Evolutionary conservation across 2,797 vertebrate species (phyloP), one percentile per base, ranked within the genome.

Genomic region (Crax fasciolata): DNA sequence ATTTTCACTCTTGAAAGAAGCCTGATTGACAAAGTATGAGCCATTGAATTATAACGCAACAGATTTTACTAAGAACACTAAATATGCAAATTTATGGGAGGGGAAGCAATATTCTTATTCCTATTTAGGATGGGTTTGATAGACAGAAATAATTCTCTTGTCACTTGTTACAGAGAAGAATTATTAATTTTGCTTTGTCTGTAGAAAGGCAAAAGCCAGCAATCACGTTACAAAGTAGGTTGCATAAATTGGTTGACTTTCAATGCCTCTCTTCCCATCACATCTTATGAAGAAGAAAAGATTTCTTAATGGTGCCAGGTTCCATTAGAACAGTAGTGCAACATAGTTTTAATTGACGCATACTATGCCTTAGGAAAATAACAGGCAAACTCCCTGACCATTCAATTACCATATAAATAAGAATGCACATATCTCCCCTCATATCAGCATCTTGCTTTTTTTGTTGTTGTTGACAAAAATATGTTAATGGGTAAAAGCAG

Each of bases 381-480:
- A 57, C 65, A 74, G 57, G 68, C 79, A 90, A 90, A 67, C 57
- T 91, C 81, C 81, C 82, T 92, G 90, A 80, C 85, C 85, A 66
- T 78, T 93, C 89, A 87, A 93, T 94, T 95, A 90, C 79, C 94
- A 94, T 91, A 83, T 89, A 96, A 95, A 96, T 92, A 94, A 89
- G 83, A 86, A 89, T 11, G 41, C 2, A 6, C 68, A 15, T 85
- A 95, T 90, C 83, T 94, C 67, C n/a, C 39, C 57, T 90, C 82
- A 81, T 82, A 93, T 84, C 84, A 90, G 49, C 89, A 89, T 95
- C 74, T 88, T 80, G 61, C 49, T 71, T 84, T 89, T 91, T 70
- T 94, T 70, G 48, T 80, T 70, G 48, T 80, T 84, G 55, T 83
- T 96, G 84, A 94, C 4, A 1, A 87, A 94, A 94, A 90, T 89